These are phyloP conservation scores for Borostomias antarcticus DNA, from an alignment of 2,797 vertebrate genomes.

Conservation along the genomic window DNA sequence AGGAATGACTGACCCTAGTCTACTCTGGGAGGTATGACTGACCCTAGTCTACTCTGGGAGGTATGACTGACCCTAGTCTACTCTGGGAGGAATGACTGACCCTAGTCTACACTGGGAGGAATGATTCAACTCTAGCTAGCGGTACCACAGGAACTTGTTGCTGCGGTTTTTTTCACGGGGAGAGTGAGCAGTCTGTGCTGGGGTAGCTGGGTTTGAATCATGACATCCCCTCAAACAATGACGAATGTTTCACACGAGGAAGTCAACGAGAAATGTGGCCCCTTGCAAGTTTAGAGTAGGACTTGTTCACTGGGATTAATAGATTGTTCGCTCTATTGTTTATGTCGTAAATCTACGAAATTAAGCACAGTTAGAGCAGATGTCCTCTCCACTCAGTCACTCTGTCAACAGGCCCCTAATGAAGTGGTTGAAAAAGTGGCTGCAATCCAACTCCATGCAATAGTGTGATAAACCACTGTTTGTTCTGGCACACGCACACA, in stretches of 20 bases:
- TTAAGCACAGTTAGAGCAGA: constrained; percentile 53
- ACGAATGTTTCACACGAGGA: constrained; percentile 46
- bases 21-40: neutral
- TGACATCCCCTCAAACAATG: constrained; percentile 12
- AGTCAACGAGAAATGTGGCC: constrained; percentile 33
- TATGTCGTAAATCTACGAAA: constrained; percentile 64
- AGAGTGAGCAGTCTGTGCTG: neutral
- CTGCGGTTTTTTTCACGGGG: neutral
- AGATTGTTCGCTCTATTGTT: constrained; percentile 61
- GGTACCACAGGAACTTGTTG: no score
- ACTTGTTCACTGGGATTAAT: constrained; percentile 14
- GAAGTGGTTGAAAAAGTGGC: constrained; percentile 60
- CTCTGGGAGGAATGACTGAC: neutral
- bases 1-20: neutral
- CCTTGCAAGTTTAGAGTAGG: neutral
- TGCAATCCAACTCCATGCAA: constrained; percentile 29
- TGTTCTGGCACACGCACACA: constrained; percentile 11
- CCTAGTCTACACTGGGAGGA: neutral
- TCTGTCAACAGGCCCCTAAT: constrained; percentile 65
- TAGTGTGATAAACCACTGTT: constrained; percentile 22
- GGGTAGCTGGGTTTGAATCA: neutral
- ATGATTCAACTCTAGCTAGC: no score
- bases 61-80: no score
- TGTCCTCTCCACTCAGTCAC: constrained; percentile 62
- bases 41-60: neutral